A percentile compares a stretch with the other conserved stretches of the same genome.
phyloP scores from a whole-genome alignment of 2,888 invertebrate species.

The Limnephilus auricula region DNA sequence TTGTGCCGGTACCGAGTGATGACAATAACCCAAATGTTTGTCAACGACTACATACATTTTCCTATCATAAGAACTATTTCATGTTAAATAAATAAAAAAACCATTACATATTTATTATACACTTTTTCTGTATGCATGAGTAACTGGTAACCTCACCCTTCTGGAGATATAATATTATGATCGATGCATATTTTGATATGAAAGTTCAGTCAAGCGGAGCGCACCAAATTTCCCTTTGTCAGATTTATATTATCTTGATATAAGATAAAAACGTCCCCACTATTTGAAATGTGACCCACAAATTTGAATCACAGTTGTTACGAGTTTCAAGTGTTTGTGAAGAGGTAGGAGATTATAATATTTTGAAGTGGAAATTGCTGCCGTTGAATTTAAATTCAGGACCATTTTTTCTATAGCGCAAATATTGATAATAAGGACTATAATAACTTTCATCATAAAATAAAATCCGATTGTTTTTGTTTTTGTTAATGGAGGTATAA shows the following conservation, averaged over 20 bases:
- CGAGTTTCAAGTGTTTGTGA: background rate
- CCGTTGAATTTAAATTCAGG: conserved; percentile 19
- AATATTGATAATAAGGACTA: background rate
- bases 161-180: background rate
- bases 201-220: background rate
- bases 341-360: background rate
- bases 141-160: background rate
- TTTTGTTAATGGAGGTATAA: background rate
- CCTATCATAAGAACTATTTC: too few relatives aligned
- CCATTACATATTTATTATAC: too few relatives aligned
- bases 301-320: conserved; percentile 7
- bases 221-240: background rate
- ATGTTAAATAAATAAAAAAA: too few relatives aligned
- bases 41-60: too few relatives aligned
- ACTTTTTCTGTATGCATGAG: background rate
- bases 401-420: background rate
- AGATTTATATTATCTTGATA: background rate
- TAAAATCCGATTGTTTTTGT: background rate
- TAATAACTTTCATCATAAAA: background rate
- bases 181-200: conserved; percentile 19
- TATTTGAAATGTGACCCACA: background rate
- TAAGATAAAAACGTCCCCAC: background rate
- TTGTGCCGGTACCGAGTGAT: too few relatives aligned
- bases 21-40: too few relatives aligned
- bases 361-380: conserved; percentile 14